Evolutionary conservation across 2,888 invertebrate species (phyloP), one percentile per base, ranked within the genome.

Genomic region (Xylota segnis): DNA sequence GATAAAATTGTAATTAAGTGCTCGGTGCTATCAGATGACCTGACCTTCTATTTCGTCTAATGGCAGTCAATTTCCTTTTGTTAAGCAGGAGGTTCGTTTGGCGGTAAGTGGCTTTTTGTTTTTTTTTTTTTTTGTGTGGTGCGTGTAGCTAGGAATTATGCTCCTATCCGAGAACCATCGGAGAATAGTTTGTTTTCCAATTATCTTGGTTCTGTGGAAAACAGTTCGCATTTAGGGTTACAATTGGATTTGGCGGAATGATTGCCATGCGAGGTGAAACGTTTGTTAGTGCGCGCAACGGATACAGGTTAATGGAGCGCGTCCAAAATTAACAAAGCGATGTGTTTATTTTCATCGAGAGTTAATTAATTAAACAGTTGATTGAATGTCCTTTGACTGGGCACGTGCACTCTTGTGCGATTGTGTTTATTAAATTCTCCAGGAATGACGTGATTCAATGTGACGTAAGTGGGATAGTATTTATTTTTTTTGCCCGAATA

Each of bases 1-100:
- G 65, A 65, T 65, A 54, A 47, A 75, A 65, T 75, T 65, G 75
- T 75, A 75, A 75, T 75, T 75, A 75, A 75, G 45, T 65, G 56
- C 65, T 65, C 18, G 34, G 56, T 65, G 56, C 56, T 75, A 65
- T 65, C 65, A 16, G 45, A 52, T 63, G 63, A 23, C 74, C 43
- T 65, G 65, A 34, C 16, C 37, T 47, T 45, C 16, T 47, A 29
- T 27, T 65, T 65, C 56, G 18, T 27, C 47, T 75, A 65, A 45
- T 56, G 56, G 56, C 14, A 32, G 47, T 52, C 65, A 65, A 37
- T 75, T 66, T 56, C 45, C 63, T 56, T 65, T 65, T 37, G 34
- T 50, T 40, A 34, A n/a, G 12, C 34, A 3, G 14, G 40, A 43
- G 50, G 50, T 66, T 18, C 18, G 10, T 40, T 10, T n/a, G n/a